Percentiles rank a stretch among this genome's conserved stretches.
Conservation (phyloP, 2,113 vertebrate species). For the Hydropotes inermis region DNA sequence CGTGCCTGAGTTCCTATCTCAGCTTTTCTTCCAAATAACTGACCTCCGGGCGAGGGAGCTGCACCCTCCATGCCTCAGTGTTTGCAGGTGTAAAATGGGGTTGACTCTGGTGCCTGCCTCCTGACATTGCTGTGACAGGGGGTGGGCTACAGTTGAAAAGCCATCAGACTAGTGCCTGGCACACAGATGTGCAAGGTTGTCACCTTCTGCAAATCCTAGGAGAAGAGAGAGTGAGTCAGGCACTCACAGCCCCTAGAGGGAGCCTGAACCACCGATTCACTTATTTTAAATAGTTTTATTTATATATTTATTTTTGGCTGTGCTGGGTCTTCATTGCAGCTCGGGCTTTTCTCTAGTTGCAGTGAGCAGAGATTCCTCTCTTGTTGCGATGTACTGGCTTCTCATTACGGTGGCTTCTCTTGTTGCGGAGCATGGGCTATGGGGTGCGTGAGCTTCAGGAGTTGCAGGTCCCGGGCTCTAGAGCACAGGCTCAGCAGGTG, state of each 20-base stretch:
- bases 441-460: neutral
- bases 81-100: neutral
- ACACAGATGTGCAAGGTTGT: accelerated
- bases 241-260: too few species aligned
- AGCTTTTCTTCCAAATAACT: neutral
- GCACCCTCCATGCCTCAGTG: accelerated
- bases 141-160: neutral
- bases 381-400: neutral
- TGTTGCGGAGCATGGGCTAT: accelerated
- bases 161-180: accelerated
- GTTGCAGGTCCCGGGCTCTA: neutral
- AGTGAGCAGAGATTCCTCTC: neutral
- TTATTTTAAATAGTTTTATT: neutral
- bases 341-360: neutral
- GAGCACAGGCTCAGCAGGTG: neutral
- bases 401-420: neutral
- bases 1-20: neutral
- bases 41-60: neutral
- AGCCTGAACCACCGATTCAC: neutral
- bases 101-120: neutral
- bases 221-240: neutral
- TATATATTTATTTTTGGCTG: neutral
- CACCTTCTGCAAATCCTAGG: neutral
- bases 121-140: accelerated
- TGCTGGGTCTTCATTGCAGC: neutral